A percentile compares a stretch with the other conserved stretches of the same genome.
These are phyloP conservation scores for Molossus alvarezi DNA, from an alignment of 2,797 vertebrate genomes.

Conservation along the genomic window DNA sequence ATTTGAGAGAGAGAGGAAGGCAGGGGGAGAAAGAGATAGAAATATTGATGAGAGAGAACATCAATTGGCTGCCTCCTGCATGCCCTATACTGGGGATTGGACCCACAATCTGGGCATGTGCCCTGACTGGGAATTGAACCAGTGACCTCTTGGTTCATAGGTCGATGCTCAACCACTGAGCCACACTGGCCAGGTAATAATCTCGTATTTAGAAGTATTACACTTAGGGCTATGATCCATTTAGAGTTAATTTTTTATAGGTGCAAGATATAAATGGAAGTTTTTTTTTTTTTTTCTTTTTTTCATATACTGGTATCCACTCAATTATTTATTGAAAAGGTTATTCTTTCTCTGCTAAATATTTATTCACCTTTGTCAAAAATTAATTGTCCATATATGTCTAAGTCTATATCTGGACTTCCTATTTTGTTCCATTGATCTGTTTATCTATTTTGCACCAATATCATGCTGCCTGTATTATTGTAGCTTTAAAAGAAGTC, in stretches of 20 bases:
- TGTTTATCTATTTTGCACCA: constrained; percentile 30
- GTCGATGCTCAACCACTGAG: too few relatives aligned
- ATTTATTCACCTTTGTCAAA: not conserved
- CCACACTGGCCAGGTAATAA: too few relatives aligned
- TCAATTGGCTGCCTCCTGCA: too few relatives aligned
- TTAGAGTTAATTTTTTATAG: constrained; percentile 48
- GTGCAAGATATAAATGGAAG: not conserved
- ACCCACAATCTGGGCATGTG: too few relatives aligned
- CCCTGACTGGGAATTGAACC: too few relatives aligned
- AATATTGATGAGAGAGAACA: too few relatives aligned
- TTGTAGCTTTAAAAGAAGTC: constrained; percentile 43
- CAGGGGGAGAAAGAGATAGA: too few relatives aligned
- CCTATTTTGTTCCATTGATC: constrained; percentile 44
- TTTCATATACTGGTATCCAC: not conserved
- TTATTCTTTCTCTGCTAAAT: constrained; percentile 10
- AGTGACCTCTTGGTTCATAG: too few relatives aligned
- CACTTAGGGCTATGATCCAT: constrained; percentile 21
- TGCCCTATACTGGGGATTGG: too few relatives aligned
- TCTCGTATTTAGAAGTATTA: not conserved
- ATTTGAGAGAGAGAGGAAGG: too few relatives aligned
- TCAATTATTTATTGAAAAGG: not conserved
- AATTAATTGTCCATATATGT: constrained; percentile 6
- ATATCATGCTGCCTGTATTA: not conserved
- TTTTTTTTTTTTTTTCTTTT: not conserved
- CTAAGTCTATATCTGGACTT: constrained; percentile 22